These are phyloP conservation scores for Nomada flava DNA, from an alignment of 2,888 invertebrate species.

Conservation along the genomic window DNA sequence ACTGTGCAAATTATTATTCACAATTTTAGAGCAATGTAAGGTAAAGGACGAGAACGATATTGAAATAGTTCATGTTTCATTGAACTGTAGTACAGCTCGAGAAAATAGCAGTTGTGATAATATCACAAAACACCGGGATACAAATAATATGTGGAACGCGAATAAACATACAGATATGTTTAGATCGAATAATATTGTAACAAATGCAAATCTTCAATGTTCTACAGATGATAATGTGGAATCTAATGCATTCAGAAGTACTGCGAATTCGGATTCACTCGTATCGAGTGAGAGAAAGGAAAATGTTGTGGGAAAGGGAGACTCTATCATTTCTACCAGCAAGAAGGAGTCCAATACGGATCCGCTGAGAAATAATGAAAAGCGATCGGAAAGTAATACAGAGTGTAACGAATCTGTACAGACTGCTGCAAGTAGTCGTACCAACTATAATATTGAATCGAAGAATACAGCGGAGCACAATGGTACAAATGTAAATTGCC, in stretches of 20 bases:
- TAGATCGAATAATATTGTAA: background rate
- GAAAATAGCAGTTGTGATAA: background rate
- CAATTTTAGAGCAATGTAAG: slow-evolving; percentile 14
- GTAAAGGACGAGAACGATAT: slow-evolving; percentile 42
- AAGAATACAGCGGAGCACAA: background rate
- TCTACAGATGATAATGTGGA: too few relatives aligned
- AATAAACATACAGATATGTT: background rate
- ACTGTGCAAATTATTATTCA: background rate
- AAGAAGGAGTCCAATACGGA: background rate
- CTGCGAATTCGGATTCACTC: background rate
- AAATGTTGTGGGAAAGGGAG: background rate
- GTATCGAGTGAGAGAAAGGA: background rate
- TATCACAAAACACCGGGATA: background rate
- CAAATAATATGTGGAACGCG: background rate
- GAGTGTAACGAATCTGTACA: background rate
- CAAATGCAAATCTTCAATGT: background rate
- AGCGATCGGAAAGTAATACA: background rate
- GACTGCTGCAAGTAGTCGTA: background rate
- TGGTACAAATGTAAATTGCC: background rate
- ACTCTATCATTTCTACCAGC: background rate
- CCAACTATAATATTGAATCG: background rate
- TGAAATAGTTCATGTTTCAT: slow-evolving; percentile 53
- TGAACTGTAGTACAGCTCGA: background rate
- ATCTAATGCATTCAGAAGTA: background rate
- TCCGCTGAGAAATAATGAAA: background rate